Evolutionary conservation across 2,888 invertebrate genomes (phyloP).

Genomic region (Apodemia mormo): DNA sequence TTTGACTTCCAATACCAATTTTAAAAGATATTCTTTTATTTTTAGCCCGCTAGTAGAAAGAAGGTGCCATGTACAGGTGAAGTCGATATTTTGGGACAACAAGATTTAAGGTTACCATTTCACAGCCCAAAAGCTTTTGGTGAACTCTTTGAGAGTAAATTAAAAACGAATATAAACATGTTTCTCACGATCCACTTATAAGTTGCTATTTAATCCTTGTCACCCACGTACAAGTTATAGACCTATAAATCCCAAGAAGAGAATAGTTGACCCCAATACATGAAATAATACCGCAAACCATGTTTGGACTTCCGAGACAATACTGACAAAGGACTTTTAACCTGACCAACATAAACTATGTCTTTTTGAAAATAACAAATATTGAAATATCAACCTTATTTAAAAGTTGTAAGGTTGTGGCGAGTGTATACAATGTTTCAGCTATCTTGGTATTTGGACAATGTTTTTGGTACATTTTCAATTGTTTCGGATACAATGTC

Average conservation of each 20-base stretch:
- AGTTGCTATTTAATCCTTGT: slow-evolving; percentile 50
- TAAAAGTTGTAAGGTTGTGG: slow-evolving; percentile 27
- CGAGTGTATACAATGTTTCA: slow-evolving; percentile 21
- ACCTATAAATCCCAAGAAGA: slow-evolving; percentile 43
- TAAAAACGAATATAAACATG: slow-evolving; percentile 19
- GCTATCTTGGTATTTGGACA: slow-evolving; percentile 42
- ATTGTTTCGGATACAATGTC: slow-evolving; percentile 61
- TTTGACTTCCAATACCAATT: no score
- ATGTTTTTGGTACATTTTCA: slow-evolving; percentile 60
- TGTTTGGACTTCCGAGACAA: slow-evolving; percentile 59
- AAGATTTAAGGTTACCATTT: no score
- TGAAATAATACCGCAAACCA: slow-evolving; percentile 56
- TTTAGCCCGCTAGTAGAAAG: no score
- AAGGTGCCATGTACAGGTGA: no score
- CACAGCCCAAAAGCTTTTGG: neutral
- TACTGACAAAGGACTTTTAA: slow-evolving; percentile 41
- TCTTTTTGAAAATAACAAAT: slow-evolving; percentile 12
- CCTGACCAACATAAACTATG: slow-evolving; percentile 43
- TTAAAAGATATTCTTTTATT: no score
- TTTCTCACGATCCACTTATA: slow-evolving; percentile 38
- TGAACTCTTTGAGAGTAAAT: neutral
- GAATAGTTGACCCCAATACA: slow-evolving; percentile 57
- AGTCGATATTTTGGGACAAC: no score
- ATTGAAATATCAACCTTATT: slow-evolving; percentile 37
- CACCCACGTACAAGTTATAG: slow-evolving; percentile 50